Conservation (phyloP, 2,888 invertebrate species). For the Watsonalla cultraria region DNA sequence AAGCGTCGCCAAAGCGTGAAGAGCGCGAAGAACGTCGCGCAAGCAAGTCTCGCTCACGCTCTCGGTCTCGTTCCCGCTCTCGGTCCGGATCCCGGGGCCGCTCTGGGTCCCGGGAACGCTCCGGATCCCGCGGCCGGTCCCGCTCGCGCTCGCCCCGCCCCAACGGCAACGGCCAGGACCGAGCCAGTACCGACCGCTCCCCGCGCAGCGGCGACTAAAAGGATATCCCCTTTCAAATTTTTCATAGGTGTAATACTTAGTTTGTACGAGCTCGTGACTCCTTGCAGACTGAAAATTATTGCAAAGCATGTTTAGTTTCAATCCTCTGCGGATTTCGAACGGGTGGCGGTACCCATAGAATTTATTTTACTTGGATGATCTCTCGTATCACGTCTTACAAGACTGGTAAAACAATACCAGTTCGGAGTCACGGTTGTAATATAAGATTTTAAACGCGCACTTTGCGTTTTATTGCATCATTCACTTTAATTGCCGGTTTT, state of each 20-base stretch:
- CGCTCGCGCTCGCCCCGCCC: slow-evolving; percentile 59
- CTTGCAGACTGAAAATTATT: slow-evolving; percentile 2
- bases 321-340: too few species aligned
- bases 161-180: slow-evolving; percentile 55
- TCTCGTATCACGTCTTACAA: slow-evolving; percentile 11
- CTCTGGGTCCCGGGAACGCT: slow-evolving; percentile 44
- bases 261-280: slow-evolving; percentile 37
- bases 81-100: slow-evolving; percentile 46
- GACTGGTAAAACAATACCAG: slow-evolving; percentile 3
- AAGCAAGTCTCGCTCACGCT: slow-evolving; percentile 60
- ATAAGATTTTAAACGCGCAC: slow-evolving; percentile 32
- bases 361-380: not conserved
- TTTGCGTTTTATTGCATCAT: slow-evolving; percentile 23
- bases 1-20: slow-evolving; percentile 64
- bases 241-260: slow-evolving; percentile 24
- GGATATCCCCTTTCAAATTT: slow-evolving; percentile 20
- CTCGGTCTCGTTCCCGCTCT: slow-evolving; percentile 40
- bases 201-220: slow-evolving; percentile 60
- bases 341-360: not conserved
- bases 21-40: slow-evolving; percentile 48
- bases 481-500: slow-evolving; percentile 12
- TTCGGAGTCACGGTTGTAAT: slow-evolving; percentile 31
- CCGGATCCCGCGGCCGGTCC: slow-evolving; percentile 45
- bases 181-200: slow-evolving; percentile 57
- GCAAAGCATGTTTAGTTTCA: not conserved